These are phyloP conservation scores for Typhlichthys subterraneus DNA, from an alignment of 2,797 vertebrate species.

Conservation along the genomic window DNA sequence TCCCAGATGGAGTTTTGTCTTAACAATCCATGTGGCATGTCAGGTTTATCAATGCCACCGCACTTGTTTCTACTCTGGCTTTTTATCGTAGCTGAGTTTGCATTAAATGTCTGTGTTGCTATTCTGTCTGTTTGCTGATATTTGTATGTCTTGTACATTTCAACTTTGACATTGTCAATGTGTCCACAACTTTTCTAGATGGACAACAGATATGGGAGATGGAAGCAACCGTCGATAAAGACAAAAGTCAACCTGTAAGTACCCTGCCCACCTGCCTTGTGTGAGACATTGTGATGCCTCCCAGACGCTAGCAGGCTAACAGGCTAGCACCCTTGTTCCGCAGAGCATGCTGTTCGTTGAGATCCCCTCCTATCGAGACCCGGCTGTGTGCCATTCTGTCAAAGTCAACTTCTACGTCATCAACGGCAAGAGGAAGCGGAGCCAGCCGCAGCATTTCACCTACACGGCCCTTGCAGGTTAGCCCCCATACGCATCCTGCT, in stretches of 20 bases:
- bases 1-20: too few species aligned
- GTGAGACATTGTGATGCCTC: background rate
- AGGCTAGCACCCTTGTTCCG: constrained; percentile 32
- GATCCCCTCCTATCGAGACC: constrained; percentile 89
- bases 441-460: constrained; percentile 94
- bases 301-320: background rate
- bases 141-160: too few species aligned
- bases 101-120: too few species aligned
- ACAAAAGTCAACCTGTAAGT: constrained; percentile 97
- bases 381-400: constrained; percentile 80
- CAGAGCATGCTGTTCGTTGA: constrained; percentile 97
- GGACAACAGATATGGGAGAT: constrained; percentile 98
- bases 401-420: constrained; percentile 98
- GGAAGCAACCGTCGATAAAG: constrained; percentile 98
- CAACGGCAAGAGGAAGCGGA: constrained; percentile 96
- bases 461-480: constrained; percentile 85
- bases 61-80: too few species aligned
- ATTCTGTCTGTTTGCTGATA: too few species aligned
- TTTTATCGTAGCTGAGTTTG: too few species aligned
- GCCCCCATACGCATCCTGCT: constrained; percentile 14
- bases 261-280: background rate
- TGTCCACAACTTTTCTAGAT: constrained; percentile 72
- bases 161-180: too few species aligned
- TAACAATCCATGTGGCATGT: too few species aligned
- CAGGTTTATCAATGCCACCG: too few species aligned